Conservation (phyloP, 1,140 invertebrate species). For the Stegodyphus dumicola region DNA sequence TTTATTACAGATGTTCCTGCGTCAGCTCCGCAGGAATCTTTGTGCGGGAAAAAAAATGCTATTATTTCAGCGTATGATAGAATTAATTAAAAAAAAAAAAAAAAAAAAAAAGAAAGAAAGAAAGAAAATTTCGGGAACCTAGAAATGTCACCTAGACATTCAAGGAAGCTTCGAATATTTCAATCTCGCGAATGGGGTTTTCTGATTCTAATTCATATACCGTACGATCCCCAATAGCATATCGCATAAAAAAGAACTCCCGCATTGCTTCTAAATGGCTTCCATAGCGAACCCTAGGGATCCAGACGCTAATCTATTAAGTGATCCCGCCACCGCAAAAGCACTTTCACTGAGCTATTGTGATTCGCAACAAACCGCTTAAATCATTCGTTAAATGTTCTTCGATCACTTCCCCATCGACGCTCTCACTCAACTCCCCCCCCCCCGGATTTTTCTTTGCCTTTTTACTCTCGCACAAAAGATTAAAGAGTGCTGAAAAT, state of each 20-base stretch:
- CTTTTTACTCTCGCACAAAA: no score
- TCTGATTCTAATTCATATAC: not conserved
- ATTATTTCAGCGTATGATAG: no score
- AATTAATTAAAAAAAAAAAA: no score
- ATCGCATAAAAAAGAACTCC: no score
- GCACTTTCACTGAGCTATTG: constrained; percentile 30
- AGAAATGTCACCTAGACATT: not conserved
- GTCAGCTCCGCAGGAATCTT: no score
- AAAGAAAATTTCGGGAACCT: not conserved
- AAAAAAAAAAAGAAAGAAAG: no score
- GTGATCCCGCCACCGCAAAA: constrained; percentile 46
- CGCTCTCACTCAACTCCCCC: not conserved
- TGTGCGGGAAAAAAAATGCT: no score
- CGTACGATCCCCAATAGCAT: not conserved
- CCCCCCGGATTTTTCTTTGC: no score
- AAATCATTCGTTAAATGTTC: constrained; percentile 50
- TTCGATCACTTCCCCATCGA: constrained; percentile 30
- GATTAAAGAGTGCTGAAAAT: no score
- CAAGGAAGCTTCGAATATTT: not conserved
- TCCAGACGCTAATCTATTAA: constrained; percentile 47
- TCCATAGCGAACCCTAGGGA: not conserved
- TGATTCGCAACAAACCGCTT: constrained; percentile 56
- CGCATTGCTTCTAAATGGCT: constrained; percentile 31
- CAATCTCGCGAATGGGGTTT: not conserved
- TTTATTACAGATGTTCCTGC: no score